Conservation (phyloP, 2,888 invertebrate species). For the Thyatira batis region DNA sequence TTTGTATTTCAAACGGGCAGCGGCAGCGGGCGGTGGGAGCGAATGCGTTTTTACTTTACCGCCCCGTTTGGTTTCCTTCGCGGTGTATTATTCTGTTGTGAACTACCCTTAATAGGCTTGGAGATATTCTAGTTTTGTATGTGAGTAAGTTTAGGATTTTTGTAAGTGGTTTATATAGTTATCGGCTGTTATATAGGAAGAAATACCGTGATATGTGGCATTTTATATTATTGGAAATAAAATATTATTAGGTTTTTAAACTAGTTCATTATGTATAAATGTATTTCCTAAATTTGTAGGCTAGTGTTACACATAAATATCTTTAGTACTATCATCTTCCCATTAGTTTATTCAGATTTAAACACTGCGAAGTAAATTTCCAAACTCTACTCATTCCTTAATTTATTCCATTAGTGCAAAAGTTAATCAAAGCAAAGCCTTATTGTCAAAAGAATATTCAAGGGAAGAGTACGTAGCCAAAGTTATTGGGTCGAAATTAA, state of each 20-base stretch:
- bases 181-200: too few species aligned
- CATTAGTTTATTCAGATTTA: neutral
- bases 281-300: conserved; percentile 4
- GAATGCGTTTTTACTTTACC: conserved; percentile 16
- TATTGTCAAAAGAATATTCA: conserved; percentile 50
- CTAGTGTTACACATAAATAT: neutral
- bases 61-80: conserved; percentile 17
- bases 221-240: too few species aligned
- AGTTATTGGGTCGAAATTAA: conserved; percentile 44
- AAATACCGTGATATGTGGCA: too few species aligned
- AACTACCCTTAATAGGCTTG: conserved; percentile 12
- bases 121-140: too few species aligned
- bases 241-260: too few species aligned
- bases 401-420: conserved; percentile 24
- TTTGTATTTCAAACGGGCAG: conserved; percentile 49
- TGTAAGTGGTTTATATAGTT: too few species aligned
- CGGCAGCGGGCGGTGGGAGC: neutral
- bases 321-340: neutral
- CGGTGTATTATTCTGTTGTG: conserved; percentile 2
- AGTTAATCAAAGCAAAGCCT: conserved; percentile 42
- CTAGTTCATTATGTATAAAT: too few species aligned
- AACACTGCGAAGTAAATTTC: neutral
- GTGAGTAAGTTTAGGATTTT: too few species aligned
- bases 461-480: conserved; percentile 21
- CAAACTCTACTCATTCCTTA: conserved; percentile 6